Conservation (phyloP, 2,797 vertebrate genomes). For the Myotis planiceps region DNA sequence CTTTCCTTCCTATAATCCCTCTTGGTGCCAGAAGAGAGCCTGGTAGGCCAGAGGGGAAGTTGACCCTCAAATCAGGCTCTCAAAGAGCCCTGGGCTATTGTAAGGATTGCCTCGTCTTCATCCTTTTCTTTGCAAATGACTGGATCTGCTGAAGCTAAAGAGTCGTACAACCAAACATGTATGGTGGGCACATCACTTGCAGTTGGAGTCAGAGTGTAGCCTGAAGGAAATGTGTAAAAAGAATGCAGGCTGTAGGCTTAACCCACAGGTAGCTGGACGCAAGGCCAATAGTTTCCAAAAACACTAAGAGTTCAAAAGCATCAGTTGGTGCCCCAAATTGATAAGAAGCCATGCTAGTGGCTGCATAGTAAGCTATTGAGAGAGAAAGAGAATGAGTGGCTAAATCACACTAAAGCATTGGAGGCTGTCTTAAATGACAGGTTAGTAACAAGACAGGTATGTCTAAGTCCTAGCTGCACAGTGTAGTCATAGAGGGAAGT, state of each 20-base stretch:
- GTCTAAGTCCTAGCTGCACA: not conserved
- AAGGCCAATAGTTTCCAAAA: not conserved
- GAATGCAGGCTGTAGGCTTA: not conserved
- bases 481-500: constrained; percentile 40
- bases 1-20: not conserved
- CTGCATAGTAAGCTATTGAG: not conserved
- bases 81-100: not conserved
- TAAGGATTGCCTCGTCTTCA: no score
- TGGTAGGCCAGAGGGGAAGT: not conserved
- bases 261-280: not conserved
- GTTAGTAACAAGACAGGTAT: constrained; percentile 62
- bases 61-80: not conserved
- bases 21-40: not conserved
- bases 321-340: not conserved
- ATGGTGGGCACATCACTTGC: not conserved
- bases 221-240: not conserved
- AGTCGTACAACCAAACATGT: not conserved
- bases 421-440: constrained; percentile 35
- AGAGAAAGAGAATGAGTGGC: not conserved
- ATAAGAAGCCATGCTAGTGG: constrained; percentile 25
- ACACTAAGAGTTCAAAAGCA: not conserved
- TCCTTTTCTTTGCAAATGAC: not conserved
- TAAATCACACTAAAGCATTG: constrained; percentile 19
- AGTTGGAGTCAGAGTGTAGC: not conserved
- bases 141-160: not conserved